Evolutionary conservation across 2,113 vertebrate species (phyloP).

Genomic region (Proterorhinus semilunaris): DNA sequence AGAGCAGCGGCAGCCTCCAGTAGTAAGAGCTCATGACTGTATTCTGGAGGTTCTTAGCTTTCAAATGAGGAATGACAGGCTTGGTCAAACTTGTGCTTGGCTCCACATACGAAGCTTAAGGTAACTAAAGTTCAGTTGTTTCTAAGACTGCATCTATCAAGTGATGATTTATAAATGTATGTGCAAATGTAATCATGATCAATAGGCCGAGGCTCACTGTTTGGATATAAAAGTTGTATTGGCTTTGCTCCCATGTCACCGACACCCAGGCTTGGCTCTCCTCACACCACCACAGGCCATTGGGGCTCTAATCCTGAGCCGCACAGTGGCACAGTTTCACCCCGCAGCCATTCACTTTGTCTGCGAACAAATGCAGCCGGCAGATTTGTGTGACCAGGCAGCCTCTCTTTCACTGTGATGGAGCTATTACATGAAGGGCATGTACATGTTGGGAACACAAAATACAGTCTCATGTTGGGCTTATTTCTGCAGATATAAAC

Average conservation of each 20-base stretch:
- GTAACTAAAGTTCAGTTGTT: too few relatives aligned
- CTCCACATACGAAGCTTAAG: too few relatives aligned
- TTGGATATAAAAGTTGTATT: slow-evolving; percentile 46
- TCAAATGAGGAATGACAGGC: too few relatives aligned
- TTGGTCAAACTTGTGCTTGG: too few relatives aligned
- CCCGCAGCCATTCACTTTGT: slow-evolving; percentile 69
- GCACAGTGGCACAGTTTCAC: slow-evolving; percentile 67
- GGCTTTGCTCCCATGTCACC: slow-evolving; percentile 57
- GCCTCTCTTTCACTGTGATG: slow-evolving; percentile 50
- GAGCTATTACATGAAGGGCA: slow-evolving; percentile 57
- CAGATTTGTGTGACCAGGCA: slow-evolving; percentile 68
- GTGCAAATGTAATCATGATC: not conserved
- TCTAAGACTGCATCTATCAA: too few relatives aligned
- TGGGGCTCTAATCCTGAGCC: slow-evolving; percentile 65
- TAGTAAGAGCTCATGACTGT: too few relatives aligned
- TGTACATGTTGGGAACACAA: not conserved
- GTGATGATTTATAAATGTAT: not conserved
- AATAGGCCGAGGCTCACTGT: not conserved
- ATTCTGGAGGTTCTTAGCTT: too few relatives aligned
- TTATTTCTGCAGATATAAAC: not conserved
- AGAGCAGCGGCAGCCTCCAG: too few relatives aligned
- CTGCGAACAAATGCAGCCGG: slow-evolving; percentile 66
- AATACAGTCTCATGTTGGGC: not conserved
- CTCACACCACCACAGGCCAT: slow-evolving; percentile 59
- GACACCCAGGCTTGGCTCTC: slow-evolving; percentile 65